A percentile compares a stretch with the other conserved stretches of the same genome.
phyloP scores from a whole-genome alignment of 2,888 invertebrate genomes.

The Coenonympha glycerion region DNA sequence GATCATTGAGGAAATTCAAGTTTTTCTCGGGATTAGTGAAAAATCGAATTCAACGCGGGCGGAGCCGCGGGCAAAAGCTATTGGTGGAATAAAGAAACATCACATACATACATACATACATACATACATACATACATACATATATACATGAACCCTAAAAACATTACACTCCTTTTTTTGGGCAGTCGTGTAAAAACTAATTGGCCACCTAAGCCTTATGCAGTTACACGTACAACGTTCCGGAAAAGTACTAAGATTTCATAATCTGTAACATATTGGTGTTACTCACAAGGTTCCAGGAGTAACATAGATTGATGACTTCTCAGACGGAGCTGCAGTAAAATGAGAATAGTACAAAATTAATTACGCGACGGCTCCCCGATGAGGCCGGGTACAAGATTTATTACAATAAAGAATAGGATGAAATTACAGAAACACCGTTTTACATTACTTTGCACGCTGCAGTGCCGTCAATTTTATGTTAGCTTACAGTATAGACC shows the following conservation, averaged over 20 bases:
- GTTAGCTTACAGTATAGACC: no score
- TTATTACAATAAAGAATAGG: constrained; percentile 6
- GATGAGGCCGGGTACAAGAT: constrained; percentile 14
- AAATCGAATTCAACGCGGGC: no score
- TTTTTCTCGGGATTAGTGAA: no score
- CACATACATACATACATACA: no score
- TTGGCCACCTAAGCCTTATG: not conserved
- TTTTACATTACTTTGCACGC: not conserved
- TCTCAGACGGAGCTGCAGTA: constrained; percentile 20
- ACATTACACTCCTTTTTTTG: no score
- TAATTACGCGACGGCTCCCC: constrained; percentile 22
- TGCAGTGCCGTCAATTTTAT: no score
- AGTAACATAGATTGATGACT: constrained; percentile 25
- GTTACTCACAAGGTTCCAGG: constrained; percentile 15
- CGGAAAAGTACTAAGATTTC: not conserved
- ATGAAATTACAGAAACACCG: not conserved
- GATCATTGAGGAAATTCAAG: no score
- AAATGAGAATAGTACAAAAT: constrained; percentile 22
- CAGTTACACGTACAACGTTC: not conserved
- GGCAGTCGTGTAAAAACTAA: no score
- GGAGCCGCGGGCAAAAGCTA: no score
- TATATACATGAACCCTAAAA: no score
- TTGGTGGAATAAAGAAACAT: no score
- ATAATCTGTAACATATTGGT: constrained; percentile 5
- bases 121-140: no score